A percentile compares a stretch with the other conserved stretches of the same genome.
Evolutionary conservation across 1,140 invertebrate genomes (phyloP).

Genomic region (Samia ricini): DNA sequence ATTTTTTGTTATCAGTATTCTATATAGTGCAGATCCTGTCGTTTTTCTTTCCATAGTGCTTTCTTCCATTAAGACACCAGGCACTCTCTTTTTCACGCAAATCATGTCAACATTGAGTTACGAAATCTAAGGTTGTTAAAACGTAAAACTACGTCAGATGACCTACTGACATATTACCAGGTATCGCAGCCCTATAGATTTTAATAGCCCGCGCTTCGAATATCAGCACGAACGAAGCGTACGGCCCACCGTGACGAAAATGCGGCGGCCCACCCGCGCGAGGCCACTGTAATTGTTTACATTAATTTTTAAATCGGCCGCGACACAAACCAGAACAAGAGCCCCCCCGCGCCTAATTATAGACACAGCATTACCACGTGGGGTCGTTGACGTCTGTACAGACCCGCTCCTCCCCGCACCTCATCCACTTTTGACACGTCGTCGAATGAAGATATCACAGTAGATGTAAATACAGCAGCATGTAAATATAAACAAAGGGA

Average conservation of each 20-base stretch:
- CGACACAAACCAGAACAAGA: conserved; percentile 71
- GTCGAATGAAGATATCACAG: neutral
- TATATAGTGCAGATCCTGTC: too few species aligned
- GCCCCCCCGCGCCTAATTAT: conserved; percentile 49
- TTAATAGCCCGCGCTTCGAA: neutral
- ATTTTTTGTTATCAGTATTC: too few species aligned
- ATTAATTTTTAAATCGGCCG: conserved; percentile 70
- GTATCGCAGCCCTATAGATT: too few species aligned
- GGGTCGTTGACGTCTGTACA: conserved; percentile 56
- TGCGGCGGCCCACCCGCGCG: conserved; percentile 55
- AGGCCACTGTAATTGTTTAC: conserved; percentile 64
- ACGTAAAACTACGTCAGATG: too few species aligned
- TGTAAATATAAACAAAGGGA: too few species aligned
- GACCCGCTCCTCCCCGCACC: too few species aligned
- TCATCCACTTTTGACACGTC: neutral
- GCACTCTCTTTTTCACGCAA: too few species aligned
- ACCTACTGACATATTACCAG: too few species aligned
- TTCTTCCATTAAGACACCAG: too few species aligned
- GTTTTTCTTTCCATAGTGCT: too few species aligned
- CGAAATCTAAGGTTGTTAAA: too few species aligned
- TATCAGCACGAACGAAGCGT: neutral
- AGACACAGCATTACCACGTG: conserved; percentile 53
- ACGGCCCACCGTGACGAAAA: neutral
- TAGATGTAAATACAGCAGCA: neutral
- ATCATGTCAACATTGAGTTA: too few species aligned